Conservation (phyloP, 2,888 invertebrate genomes). For the Drosophila siamana region DNA sequence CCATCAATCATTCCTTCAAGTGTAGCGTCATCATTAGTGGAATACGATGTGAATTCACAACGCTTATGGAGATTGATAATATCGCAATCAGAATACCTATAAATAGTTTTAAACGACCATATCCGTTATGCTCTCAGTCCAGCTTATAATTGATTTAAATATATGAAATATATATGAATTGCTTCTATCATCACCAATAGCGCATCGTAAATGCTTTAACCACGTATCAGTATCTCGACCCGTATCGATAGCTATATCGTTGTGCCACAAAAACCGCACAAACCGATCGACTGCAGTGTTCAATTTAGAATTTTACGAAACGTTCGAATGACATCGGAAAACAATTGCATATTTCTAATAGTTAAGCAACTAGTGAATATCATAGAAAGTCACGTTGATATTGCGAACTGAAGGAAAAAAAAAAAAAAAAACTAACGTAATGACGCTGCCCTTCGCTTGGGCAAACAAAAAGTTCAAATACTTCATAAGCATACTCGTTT, state of each 20-base stretch:
- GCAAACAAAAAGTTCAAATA: constrained; percentile 39
- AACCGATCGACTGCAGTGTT: constrained; percentile 24
- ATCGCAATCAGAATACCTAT: constrained; percentile 10
- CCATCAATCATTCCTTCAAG: constrained; percentile 63
- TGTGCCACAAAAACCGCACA: constrained; percentile 16
- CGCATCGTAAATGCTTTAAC: constrained; percentile 13
- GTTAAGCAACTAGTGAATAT: constrained; percentile 27
- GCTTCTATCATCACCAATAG: too few relatives aligned
- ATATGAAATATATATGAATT: not conserved
- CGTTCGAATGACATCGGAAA: constrained; percentile 5
- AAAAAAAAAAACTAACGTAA: constrained; percentile 23
- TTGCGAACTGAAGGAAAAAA: constrained; percentile 50
- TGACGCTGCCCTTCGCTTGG: constrained; percentile 40
- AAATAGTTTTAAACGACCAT: not conserved
- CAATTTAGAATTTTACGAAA: constrained; percentile 6
- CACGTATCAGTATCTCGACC: not conserved
- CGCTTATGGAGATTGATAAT: constrained; percentile 56
- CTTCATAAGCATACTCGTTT: constrained; percentile 19
- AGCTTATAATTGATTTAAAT: constrained; percentile 22
- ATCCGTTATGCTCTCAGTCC: not conserved
- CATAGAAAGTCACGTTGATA: constrained; percentile 68
- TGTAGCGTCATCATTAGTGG: constrained; percentile 42
- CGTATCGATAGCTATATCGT: not conserved
- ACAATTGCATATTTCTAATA: constrained; percentile 16
- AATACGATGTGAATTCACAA: constrained; percentile 31